Conservation (phyloP, 2,888 invertebrate species). For the Tortrix viridana region DNA sequence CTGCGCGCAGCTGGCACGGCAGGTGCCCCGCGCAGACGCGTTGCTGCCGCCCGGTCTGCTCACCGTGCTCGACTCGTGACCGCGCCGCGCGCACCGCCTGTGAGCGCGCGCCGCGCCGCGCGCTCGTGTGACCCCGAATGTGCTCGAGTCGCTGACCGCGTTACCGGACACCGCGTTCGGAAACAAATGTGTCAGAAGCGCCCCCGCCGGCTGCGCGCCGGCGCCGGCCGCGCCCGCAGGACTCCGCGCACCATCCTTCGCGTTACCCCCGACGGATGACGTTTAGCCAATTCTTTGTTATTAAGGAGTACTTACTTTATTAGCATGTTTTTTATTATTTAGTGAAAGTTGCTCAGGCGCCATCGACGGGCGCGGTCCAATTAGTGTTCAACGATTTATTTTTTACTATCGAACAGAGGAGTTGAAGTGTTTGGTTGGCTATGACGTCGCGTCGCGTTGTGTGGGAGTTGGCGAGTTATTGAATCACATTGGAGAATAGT, state of each 20-base stretch:
- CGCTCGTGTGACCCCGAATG: conserved; percentile 57
- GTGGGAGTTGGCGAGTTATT: conserved; percentile 44
- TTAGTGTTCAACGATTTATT: conserved; percentile 75
- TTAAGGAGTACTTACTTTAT: conserved; percentile 79
- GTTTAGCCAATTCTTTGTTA: conserved; percentile 78
- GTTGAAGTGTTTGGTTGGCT: conserved; percentile 57
- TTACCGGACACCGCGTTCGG: conserved; percentile 52
- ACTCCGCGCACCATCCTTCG: conserved; percentile 58
- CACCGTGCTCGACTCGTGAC: conserved; percentile 81
- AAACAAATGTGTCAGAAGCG: conserved; percentile 44
- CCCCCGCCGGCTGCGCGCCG: conserved; percentile 48
- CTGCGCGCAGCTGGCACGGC: conserved; percentile 76
- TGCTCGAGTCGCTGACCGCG: conserved; percentile 65
- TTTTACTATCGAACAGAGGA: conserved; percentile 65
- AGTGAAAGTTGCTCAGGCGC: conserved; percentile 84
- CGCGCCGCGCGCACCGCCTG: conserved; percentile 71
- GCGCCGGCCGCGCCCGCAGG: conserved; percentile 48
- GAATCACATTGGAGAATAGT: conserved; percentile 71
- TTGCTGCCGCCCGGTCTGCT: conserved; percentile 74
- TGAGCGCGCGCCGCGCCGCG: conserved; percentile 64
- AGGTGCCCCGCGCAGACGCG: conserved; percentile 72
- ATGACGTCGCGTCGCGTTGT: conserved; percentile 53
- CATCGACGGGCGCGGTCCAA: conserved; percentile 78
- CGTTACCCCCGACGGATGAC: conserved; percentile 56
- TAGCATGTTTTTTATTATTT: conserved; percentile 76